A percentile compares a stretch with the other conserved stretches of the same genome.
Conservation (phyloP, 2,888 invertebrate genomes). For the Yponomeuta sedellus region DNA sequence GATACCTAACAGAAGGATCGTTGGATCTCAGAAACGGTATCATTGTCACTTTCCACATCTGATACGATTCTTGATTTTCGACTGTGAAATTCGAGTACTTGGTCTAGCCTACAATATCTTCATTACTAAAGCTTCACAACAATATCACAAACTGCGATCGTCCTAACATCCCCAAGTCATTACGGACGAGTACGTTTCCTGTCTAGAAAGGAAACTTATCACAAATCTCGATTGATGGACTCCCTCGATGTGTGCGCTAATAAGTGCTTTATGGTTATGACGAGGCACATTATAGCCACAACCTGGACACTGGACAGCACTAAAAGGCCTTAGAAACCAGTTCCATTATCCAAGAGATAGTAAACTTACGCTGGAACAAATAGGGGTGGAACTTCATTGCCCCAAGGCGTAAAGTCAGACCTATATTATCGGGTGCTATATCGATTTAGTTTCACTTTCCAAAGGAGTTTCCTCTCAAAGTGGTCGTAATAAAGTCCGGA, state of each 20-base stretch:
- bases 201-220: constrained; percentile 1
- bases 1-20: too few relatives aligned
- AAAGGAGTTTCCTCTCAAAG: constrained; percentile 18
- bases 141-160: background rate
- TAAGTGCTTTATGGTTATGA: constrained; percentile 48
- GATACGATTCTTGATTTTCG: too few relatives aligned
- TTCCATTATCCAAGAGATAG: background rate
- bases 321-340: background rate
- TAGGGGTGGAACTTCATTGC: background rate
- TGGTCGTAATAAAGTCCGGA: constrained; percentile 25
- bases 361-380: background rate
- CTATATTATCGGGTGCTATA: constrained; percentile 3
- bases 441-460: constrained; percentile 1
- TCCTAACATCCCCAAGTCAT: background rate
- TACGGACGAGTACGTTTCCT: background rate
- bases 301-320: constrained; percentile 29
- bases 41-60: too few relatives aligned
- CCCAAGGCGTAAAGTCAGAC: background rate
- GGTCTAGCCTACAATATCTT: background rate
- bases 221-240: constrained; percentile 27
- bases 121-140: background rate
- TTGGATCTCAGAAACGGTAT: too few relatives aligned
- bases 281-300: constrained; percentile 43
- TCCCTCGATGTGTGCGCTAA: constrained; percentile 24
- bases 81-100: too few relatives aligned